Percentiles rank a stretch among this genome's conserved stretches.
Conservation (phyloP, 2,797 vertebrate genomes). For the Pteronotus mesoamericanus region DNA sequence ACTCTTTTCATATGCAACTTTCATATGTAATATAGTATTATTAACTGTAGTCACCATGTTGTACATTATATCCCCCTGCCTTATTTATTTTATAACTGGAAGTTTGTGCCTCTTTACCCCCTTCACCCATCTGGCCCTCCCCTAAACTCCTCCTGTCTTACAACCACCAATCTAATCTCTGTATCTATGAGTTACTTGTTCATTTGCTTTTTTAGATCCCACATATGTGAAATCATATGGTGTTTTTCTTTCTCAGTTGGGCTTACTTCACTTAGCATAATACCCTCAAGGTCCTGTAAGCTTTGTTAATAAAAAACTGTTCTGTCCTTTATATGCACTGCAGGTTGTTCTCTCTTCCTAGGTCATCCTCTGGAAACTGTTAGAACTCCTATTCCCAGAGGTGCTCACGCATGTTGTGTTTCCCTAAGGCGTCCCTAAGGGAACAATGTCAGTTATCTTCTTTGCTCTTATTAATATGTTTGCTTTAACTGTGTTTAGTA, state of each 20-base stretch:
- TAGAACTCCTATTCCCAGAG: background rate
- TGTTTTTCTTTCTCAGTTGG: background rate
- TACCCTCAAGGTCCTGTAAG: background rate
- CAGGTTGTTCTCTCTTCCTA: background rate
- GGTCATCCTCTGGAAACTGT: background rate
- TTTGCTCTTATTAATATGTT: conserved; percentile 19
- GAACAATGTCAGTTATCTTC: background rate
- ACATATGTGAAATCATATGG: background rate
- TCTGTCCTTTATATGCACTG: background rate
- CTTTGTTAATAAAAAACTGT: background rate
- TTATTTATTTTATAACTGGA: background rate
- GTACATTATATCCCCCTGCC: background rate
- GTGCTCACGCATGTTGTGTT: background rate
- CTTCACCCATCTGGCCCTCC: background rate
- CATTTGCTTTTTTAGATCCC: background rate
- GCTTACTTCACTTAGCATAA: background rate
- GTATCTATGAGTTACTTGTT: background rate
- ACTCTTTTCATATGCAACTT: background rate
- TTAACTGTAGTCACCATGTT: background rate
- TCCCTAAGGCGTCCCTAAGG: background rate
- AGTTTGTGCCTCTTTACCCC: background rate
- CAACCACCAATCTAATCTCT: background rate
- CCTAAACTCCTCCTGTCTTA: background rate
- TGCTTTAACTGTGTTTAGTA: background rate
- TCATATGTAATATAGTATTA: background rate